Evolutionary conservation across 2,888 invertebrate species (phyloP).

Genomic region (Andrena praecox): DNA sequence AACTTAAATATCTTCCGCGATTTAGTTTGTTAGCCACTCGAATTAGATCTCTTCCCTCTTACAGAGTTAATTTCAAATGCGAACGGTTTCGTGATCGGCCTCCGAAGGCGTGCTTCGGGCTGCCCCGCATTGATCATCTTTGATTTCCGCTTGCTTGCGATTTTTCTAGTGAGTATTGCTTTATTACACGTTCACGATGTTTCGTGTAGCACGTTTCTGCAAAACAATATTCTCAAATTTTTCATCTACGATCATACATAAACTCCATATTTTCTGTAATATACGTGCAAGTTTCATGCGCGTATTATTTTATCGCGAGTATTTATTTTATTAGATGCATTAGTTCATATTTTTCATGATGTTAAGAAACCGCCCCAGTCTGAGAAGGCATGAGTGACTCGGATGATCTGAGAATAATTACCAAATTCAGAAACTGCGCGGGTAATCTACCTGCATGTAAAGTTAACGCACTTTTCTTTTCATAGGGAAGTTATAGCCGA

Average conservation of each 20-base stretch:
- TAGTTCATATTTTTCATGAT: slow-evolving; percentile 65
- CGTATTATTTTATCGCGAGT: too few relatives aligned
- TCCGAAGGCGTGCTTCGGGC: slow-evolving; percentile 29
- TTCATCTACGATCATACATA: too few relatives aligned
- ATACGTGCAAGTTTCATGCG: too few relatives aligned
- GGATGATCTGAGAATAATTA: slow-evolving; percentile 58
- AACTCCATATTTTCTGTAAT: too few relatives aligned
- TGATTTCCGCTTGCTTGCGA: slow-evolving; percentile 34
- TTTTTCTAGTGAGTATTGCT: slow-evolving; percentile 61
- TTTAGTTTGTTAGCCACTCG: slow-evolving; percentile 17
- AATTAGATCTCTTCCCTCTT: slow-evolving; percentile 14
- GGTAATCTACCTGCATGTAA: background rate
- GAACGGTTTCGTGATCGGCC: background rate
- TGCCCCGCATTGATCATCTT: slow-evolving; percentile 20
- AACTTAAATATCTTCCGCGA: background rate
- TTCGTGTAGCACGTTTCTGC: background rate
- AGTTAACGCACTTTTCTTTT: slow-evolving; percentile 4
- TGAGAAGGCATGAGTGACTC: slow-evolving; percentile 79
- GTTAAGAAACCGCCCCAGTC: slow-evolving; percentile 80
- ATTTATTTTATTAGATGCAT: background rate
- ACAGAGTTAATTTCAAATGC: slow-evolving; percentile 26
- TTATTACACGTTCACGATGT: slow-evolving; percentile 6
- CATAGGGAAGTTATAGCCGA: background rate
- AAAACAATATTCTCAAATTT: background rate
- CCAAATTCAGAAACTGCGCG: background rate